phyloP scores from a whole-genome alignment of 2,888 invertebrate genomes.

The Drosophila monieri region DNA sequence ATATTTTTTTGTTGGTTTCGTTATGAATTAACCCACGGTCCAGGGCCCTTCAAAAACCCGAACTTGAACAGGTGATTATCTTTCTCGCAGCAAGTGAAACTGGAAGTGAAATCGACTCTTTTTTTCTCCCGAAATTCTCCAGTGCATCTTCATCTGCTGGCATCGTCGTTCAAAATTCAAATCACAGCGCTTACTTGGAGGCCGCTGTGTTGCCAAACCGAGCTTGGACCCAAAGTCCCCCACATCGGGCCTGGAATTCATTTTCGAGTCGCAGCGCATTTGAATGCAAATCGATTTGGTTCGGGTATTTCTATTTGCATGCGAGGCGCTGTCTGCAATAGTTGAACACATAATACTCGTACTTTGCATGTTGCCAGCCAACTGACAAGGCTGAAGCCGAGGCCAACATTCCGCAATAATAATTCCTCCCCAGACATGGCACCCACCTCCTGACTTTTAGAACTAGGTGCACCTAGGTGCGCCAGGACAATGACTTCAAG shows the following conservation, averaged over 20 bases:
- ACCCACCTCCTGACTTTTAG: conserved; percentile 27
- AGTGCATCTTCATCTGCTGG: conserved; percentile 22
- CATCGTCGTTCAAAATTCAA: conserved; percentile 19
- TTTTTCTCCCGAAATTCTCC: conserved; percentile 1
- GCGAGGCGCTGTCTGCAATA: conserved; percentile 5
- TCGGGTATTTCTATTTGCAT: conserved; percentile 4
- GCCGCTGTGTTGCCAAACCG: not conserved
- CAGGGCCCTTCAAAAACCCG: conserved; percentile 7
- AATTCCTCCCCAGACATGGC: conserved; percentile 35
- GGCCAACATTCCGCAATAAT: conserved; percentile 16
- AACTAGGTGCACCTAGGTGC: not conserved
- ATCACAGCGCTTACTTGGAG: conserved; percentile 8
- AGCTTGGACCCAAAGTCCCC: conserved; percentile 6
- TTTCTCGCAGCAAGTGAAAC: conserved; percentile 50
- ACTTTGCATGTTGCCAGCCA: not conserved
- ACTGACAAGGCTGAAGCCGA: not conserved
- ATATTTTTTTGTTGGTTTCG: not conserved
- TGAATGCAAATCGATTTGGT: conserved; percentile 47
- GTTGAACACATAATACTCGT: not conserved
- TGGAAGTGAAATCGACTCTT: conserved; percentile 66
- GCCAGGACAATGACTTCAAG: conserved; percentile 2
- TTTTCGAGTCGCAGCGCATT: conserved; percentile 29
- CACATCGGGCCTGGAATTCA: conserved; percentile 1
- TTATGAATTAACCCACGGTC: not conserved
- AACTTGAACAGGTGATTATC: conserved; percentile 61